Evolutionary conservation across 2,797 vertebrate species (phyloP).

Genomic region (Triplophysa bombifrons): DNA sequence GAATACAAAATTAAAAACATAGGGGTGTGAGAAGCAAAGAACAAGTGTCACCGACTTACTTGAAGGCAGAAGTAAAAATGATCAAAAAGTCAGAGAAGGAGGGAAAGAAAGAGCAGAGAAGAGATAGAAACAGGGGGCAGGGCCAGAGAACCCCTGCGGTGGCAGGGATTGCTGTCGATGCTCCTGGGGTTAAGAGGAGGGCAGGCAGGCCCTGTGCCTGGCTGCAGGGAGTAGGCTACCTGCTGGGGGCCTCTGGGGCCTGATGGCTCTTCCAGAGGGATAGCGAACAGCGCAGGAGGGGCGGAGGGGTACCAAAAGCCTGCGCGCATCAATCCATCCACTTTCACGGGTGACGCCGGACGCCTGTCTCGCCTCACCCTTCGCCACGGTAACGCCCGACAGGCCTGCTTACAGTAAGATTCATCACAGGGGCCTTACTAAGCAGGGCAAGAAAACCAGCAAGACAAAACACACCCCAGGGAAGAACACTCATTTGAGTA

Average conservation of each 20-base stretch:
- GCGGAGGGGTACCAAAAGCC: constrained; percentile 31
- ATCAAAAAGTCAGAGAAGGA: constrained; percentile 42
- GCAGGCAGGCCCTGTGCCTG: constrained; percentile 68
- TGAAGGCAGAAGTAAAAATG: constrained; percentile 45
- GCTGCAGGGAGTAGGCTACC: constrained; percentile 59
- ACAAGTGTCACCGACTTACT: constrained; percentile 18
- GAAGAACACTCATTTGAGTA: constrained; percentile 62
- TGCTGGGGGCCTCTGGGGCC: constrained; percentile 58
- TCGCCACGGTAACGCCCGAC: constrained; percentile 50
- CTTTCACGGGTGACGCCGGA: constrained; percentile 46
- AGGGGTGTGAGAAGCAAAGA: constrained; percentile 11
- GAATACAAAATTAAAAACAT: neutral
- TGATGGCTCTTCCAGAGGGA: constrained; percentile 62
- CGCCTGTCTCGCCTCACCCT: constrained; percentile 31
- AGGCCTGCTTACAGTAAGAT: constrained; percentile 54
- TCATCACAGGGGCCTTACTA: constrained; percentile 48
- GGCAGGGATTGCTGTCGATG: constrained; percentile 75
- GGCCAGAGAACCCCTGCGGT: constrained; percentile 63
- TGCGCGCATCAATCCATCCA: constrained; percentile 40
- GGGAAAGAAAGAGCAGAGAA: constrained; percentile 44
- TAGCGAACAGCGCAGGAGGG: constrained; percentile 54
- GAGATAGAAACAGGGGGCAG: constrained; percentile 54
- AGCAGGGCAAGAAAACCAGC: constrained; percentile 44
- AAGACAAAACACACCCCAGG: constrained; percentile 62
- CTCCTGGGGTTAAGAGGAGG: constrained; percentile 78